A percentile compares a stretch with the other conserved stretches of the same genome.
phyloP scores from a whole-genome alignment of 2,113 vertebrate genomes.

The Jacana jacana region DNA sequence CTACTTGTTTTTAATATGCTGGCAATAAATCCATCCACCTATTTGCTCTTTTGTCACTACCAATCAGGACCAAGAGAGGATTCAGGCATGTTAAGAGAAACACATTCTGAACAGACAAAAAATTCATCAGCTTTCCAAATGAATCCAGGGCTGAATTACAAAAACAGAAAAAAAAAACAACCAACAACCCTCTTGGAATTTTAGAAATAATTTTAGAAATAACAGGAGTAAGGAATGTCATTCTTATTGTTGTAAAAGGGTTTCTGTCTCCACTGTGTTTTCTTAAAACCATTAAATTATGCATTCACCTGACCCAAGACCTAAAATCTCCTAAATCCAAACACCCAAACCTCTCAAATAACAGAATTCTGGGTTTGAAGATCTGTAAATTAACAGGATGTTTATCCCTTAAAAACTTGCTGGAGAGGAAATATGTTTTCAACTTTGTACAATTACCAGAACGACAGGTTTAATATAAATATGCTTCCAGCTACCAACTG shows the following conservation, averaged over 20 bases:
- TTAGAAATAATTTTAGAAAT: background rate
- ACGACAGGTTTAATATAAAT: background rate
- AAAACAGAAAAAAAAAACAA: background rate
- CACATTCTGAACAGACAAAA: background rate
- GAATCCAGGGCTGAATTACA: background rate
- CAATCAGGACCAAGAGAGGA: background rate
- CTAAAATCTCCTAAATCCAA: background rate
- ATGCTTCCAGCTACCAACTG: background rate
- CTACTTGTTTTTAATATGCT: background rate
- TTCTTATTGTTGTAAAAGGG: background rate
- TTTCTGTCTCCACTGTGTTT: background rate
- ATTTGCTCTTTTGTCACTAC: background rate
- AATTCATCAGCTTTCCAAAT: background rate
- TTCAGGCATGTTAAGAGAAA: background rate
- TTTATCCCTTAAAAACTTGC: background rate
- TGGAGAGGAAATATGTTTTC: too few species aligned
- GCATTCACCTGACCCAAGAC: background rate
- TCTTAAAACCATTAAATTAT: background rate
- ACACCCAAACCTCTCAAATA: background rate
- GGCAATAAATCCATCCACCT: background rate
- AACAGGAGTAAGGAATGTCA: background rate
- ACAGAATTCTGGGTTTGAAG: background rate
- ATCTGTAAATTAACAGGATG: background rate
- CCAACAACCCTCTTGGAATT: background rate
- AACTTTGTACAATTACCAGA: background rate